Conservation (phyloP, 2,888 invertebrate genomes). For the Xylophagus ater region DNA sequence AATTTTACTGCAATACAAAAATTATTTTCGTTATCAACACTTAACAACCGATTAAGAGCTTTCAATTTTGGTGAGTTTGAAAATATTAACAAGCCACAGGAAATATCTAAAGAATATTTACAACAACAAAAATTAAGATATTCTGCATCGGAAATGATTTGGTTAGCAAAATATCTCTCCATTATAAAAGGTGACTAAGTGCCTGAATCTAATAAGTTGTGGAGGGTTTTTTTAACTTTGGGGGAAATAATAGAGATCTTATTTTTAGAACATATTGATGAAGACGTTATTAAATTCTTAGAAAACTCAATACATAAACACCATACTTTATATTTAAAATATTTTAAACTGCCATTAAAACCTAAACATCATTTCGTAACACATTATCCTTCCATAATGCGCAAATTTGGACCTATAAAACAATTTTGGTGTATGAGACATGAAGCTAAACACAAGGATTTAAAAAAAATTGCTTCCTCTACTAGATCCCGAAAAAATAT, state of each 20-base stretch:
- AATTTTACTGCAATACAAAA: conserved; percentile 8
- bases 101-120: conserved; percentile 2
- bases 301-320: conserved; percentile 3
- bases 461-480: conserved; percentile 6
- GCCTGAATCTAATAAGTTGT: background rate
- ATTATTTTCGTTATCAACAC: conserved; percentile 13
- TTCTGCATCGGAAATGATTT: conserved; percentile 2
- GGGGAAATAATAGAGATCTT: no score
- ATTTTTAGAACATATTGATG: no score
- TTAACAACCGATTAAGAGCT: conserved; percentile 15
- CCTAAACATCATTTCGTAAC: conserved; percentile 7
- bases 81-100: conserved; percentile 12
- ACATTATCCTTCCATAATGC: conserved; percentile 11
- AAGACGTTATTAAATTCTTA: no score
- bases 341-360: conserved; percentile 1
- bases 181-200: conserved; percentile 1
- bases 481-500: conserved; percentile 6
- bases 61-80: conserved; percentile 15
- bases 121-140: conserved; percentile 3
- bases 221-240: conserved; percentile 1
- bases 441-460: conserved; percentile 6
- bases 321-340: background rate
- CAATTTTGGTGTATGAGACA: conserved; percentile 13
- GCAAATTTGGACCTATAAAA: conserved; percentile 13
- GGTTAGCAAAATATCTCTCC: background rate